Evolutionary conservation across 2,888 invertebrate genomes (phyloP).

Genomic region (Ariolimax columbianus): DNA sequence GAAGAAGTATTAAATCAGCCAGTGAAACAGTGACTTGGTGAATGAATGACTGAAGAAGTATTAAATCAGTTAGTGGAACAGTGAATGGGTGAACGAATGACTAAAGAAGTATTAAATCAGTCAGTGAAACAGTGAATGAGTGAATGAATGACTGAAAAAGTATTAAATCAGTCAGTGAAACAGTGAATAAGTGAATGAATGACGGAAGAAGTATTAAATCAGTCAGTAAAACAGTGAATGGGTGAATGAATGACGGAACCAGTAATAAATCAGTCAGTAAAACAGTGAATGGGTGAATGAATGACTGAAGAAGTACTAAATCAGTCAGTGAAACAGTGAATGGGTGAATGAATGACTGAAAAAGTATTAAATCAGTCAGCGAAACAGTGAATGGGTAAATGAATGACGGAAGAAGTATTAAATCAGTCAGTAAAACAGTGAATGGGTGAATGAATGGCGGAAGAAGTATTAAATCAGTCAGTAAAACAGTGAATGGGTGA

Average conservation of each 20-base stretch:
- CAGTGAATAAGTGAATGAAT: not conserved
- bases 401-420: no score
- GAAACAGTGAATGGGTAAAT: not conserved
- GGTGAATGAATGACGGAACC: not conserved
- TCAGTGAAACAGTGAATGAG: not conserved
- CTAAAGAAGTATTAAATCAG: no score
- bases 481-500: not conserved
- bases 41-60: not conserved
- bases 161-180: not conserved
- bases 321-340: not conserved
- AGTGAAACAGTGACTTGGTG: not conserved
- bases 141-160: not conserved
- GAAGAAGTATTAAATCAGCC: no score
- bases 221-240: no score
- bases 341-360: not conserved
- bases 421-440: not conserved
- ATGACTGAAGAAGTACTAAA: no score
- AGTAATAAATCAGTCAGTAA: not conserved
- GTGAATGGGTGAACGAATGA: no score
- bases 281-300: not conserved
- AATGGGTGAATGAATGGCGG: not conserved
- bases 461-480: no score
- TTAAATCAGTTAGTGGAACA: no score
- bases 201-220: no score
- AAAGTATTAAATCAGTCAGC: not conserved